Percentiles rank a stretch among this genome's conserved stretches.
Evolutionary conservation across 2,113 vertebrate species (phyloP).

Genomic region (Lagenorhynchus albirostris): DNA sequence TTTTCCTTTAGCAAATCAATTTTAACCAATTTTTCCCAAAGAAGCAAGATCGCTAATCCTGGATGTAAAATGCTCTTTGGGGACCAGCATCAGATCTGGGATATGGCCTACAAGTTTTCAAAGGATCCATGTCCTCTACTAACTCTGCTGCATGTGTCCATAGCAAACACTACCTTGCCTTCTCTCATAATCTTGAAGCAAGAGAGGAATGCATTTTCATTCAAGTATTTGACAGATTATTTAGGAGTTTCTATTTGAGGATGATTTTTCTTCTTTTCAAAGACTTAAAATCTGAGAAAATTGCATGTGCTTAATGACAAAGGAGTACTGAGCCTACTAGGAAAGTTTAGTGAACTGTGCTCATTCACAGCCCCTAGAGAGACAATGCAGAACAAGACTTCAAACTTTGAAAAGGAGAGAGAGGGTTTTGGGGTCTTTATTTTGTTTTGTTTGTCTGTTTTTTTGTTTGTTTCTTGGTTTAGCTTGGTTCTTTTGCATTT

Average conservation of each 20-base stretch:
- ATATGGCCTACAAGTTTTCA: background rate
- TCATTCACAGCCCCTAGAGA: background rate
- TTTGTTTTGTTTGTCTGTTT: background rate
- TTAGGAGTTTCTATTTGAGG: background rate
- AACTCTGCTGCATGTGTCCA: background rate
- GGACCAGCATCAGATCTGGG: background rate
- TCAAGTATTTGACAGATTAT: constrained; percentile 51
- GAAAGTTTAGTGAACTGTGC: constrained; percentile 44
- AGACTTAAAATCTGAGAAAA: constrained; percentile 66
- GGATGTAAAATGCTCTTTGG: background rate
- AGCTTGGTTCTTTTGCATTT: constrained; percentile 40
- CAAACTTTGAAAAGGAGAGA: constrained; percentile 31
- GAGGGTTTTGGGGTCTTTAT: background rate
- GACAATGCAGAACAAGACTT: background rate
- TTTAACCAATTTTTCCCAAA: background rate
- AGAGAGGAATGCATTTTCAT: background rate
- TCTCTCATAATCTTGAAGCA: constrained; percentile 8
- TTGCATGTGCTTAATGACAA: constrained; percentile 63
- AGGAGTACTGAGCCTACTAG: background rate
- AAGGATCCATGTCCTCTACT: background rate
- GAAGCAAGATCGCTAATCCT: background rate
- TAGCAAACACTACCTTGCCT: background rate
- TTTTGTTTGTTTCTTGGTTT: background rate
- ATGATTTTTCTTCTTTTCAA: constrained; percentile 20
- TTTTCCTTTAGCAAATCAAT: background rate